A percentile compares a stretch with the other conserved stretches of the same genome.
phyloP scores from a whole-genome alignment of 1,140 invertebrate genomes.

The Daktulosphaira vitifoliae region DNA sequence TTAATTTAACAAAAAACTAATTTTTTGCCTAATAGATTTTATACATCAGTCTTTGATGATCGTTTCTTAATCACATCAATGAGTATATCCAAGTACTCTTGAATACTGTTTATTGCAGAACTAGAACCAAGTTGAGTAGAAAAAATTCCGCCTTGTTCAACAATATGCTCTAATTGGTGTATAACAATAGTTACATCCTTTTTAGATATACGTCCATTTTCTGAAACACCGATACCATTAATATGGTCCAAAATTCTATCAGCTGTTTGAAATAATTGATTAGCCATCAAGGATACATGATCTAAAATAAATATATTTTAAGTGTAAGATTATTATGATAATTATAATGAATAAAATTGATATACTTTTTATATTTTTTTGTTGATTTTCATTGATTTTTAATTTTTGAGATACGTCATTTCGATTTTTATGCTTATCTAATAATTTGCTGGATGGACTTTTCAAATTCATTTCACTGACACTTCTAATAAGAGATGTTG shows the following conservation, averaged over 20 bases:
- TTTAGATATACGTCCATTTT: not conserved
- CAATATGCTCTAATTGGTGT: slow-evolving; percentile 8
- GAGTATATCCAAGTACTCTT: slow-evolving; percentile 15
- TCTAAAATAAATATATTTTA: not conserved
- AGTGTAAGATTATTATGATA: too few species aligned
- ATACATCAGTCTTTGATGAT: not conserved
- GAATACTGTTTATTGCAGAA: not conserved
- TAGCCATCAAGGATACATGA: slow-evolving; percentile 11
- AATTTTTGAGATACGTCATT: not conserved
- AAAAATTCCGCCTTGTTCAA: not conserved
- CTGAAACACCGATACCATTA: not conserved
- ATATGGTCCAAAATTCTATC: slow-evolving; percentile 16
- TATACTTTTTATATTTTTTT: slow-evolving; percentile 20
- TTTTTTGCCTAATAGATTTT: too few species aligned
- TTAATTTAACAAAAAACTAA: too few species aligned
- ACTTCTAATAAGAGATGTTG: slow-evolving; percentile 1
- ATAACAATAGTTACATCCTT: not conserved
- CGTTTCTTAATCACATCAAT: slow-evolving; percentile 24
- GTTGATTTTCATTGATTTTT: not conserved
- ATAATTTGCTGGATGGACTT: slow-evolving; percentile 9
- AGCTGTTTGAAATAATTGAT: slow-evolving; percentile 7
- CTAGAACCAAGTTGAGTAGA: slow-evolving; percentile 1
- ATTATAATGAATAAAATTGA: too few species aligned
- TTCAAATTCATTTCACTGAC: slow-evolving; percentile 24
- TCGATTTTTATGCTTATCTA: not conserved